Evolutionary conservation across 2,113 vertebrate species (phyloP).

Genomic region (Hippocampus guttulatus): DNA sequence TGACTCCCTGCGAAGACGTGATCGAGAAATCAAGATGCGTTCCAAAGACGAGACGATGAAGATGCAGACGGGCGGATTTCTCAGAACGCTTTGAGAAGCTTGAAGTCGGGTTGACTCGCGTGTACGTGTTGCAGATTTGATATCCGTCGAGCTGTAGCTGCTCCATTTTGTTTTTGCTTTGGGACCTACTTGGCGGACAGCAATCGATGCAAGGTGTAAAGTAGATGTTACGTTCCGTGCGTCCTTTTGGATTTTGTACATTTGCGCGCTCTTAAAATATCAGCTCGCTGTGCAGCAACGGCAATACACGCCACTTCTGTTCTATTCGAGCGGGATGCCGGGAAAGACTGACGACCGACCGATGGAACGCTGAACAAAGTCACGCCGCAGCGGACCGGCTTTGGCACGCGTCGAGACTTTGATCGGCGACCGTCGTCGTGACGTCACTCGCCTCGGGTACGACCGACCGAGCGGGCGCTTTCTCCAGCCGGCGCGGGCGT

Average conservation of each 20-base stretch:
- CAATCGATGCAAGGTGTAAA: too few species aligned
- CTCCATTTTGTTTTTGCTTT: too few species aligned
- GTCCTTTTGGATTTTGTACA: too few species aligned
- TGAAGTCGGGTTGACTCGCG: too few species aligned
- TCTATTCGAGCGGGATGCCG: not conserved
- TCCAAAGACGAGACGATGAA: not conserved
- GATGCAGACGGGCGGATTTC: not conserved
- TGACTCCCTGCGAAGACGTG: not conserved
- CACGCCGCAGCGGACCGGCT: not conserved
- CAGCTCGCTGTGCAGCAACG: too few species aligned
- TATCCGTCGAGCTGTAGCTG: too few species aligned
- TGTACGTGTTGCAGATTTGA: too few species aligned
- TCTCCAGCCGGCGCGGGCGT: slow-evolving; percentile 37
- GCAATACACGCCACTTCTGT: too few species aligned
- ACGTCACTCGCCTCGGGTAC: not conserved
- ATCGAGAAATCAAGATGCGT: not conserved
- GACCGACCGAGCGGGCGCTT: not conserved
- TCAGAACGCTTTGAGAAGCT: too few species aligned
- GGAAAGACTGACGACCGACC: not conserved
- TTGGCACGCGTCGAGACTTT: not conserved
- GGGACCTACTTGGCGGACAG: too few species aligned
- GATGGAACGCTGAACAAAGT: not conserved
- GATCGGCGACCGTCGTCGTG: not conserved
- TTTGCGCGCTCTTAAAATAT: too few species aligned
- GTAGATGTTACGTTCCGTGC: too few species aligned